Evolutionary conservation across 2,888 invertebrate species (phyloP).

Genomic region (Eremobia ochroleuca): DNA sequence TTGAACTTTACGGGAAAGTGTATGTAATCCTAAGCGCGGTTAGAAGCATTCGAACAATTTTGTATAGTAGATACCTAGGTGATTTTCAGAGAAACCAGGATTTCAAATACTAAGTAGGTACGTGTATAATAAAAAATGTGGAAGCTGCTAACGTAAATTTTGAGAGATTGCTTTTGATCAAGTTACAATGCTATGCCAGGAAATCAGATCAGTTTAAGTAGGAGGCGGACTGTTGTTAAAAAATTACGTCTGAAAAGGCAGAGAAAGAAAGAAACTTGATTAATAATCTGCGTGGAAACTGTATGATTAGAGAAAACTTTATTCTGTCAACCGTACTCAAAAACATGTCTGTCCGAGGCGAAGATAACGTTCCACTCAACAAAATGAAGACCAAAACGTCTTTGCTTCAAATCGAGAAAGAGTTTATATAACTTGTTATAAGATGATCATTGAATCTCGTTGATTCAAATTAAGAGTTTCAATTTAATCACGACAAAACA

Average conservation of each 20-base stretch:
- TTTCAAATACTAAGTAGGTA: neutral
- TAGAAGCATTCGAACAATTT: neutral
- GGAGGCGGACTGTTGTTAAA: neutral
- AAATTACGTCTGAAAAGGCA: neutral
- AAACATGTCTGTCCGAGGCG: slow-evolving; percentile 25
- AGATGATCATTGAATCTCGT: slow-evolving; percentile 63
- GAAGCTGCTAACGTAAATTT: neutral
- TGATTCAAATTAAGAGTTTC: slow-evolving; percentile 68
- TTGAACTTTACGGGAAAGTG: slow-evolving; percentile 35
- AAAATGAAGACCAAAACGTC: slow-evolving; percentile 33
- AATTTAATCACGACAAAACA: slow-evolving; percentile 71
- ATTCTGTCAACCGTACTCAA: slow-evolving; percentile 41
- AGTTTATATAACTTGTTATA: slow-evolving; percentile 58
- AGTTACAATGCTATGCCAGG: neutral
- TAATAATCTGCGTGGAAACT: slow-evolving; percentile 28
- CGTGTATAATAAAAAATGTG: neutral
- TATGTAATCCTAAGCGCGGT: neutral
- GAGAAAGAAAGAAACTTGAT: slow-evolving; percentile 12
- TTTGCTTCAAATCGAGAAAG: slow-evolving; percentile 54
- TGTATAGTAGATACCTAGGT: neutral
- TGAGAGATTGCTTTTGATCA: neutral
- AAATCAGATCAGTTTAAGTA: neutral
- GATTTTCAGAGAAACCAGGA: neutral
- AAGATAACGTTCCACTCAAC: slow-evolving; percentile 27
- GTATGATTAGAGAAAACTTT: slow-evolving; percentile 49